Conservation (phyloP, 2,888 invertebrate species). For the Aphelenchoides bicaudatus region DNA sequence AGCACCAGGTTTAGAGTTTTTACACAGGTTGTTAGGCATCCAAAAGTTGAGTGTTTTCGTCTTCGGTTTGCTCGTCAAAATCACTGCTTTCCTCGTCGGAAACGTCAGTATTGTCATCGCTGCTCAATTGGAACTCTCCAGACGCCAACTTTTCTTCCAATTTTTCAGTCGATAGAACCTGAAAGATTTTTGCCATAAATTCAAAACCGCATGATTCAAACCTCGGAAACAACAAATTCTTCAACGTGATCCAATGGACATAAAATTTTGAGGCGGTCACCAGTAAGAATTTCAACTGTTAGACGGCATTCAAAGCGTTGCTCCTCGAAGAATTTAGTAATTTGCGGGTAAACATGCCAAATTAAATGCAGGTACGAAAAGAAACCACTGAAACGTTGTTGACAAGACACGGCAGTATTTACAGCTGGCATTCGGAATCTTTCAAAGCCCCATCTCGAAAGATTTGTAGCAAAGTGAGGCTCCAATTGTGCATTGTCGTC, state of each 20-base stretch:
- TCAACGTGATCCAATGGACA: constrained; percentile 46
- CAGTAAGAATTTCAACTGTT: constrained; percentile 39
- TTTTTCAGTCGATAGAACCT: constrained; percentile 11
- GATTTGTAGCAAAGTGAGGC: constrained; percentile 35
- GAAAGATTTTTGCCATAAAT: not conserved
- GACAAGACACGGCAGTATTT: constrained; percentile 38
- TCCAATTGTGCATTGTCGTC: constrained; percentile 24
- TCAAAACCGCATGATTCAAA: constrained; percentile 18
- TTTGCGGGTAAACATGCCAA: constrained; percentile 34
- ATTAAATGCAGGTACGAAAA: constrained; percentile 39
- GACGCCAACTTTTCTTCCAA: constrained; percentile 1
- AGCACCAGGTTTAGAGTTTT: no score
- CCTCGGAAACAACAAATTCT: constrained; percentile 50
- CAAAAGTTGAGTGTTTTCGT: constrained; percentile 10
- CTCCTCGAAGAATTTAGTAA: constrained; percentile 39
- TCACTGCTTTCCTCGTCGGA: no score
- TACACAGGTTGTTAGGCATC: not conserved
- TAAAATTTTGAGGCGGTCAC: constrained; percentile 32
- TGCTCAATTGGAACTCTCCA: not conserved
- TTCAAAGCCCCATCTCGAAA: constrained; percentile 46
- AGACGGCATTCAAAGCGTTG: not conserved
- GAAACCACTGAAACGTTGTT: constrained; percentile 35
- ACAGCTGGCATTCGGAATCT: constrained; percentile 41
- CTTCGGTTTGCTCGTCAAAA: constrained; percentile 20
- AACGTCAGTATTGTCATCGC: no score